Percentiles rank a stretch among this genome's conserved stretches.
These are phyloP conservation scores for Caenorhabditis remanei DNA, from an alignment of 1,140 invertebrate genomes.

Conservation along the genomic window DNA sequence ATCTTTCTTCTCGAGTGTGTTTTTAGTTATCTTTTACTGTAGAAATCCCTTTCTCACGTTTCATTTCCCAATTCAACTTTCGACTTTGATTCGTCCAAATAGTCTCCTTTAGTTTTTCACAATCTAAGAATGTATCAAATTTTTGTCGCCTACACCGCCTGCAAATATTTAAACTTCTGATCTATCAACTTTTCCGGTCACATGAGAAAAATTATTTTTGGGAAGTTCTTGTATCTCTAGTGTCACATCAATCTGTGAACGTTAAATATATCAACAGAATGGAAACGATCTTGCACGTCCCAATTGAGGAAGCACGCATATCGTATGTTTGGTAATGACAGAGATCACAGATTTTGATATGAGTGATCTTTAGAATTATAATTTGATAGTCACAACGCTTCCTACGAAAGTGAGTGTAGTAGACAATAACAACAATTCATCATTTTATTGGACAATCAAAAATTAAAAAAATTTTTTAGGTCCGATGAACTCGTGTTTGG, in stretches of 20 bases:
- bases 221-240: constrained; percentile 30
- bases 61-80: background rate
- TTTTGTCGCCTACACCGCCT: background rate
- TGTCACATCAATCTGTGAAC: constrained; percentile 4
- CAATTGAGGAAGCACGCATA: constrained; percentile 15
- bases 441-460: background rate
- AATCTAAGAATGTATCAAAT: background rate
- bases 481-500: constrained; percentile 37
- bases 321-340: background rate
- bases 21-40: too few species aligned
- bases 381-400: background rate
- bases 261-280: background rate
- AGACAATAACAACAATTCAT: background rate
- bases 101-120: background rate
- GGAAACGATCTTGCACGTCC: constrained; percentile 33
- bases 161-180: constrained; percentile 40
- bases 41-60: background rate
- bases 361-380: constrained; percentile 34
- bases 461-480: background rate
- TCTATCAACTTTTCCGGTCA: constrained; percentile 47
- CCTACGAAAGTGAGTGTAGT: background rate
- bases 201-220: constrained; percentile 28
- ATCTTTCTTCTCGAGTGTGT: too few species aligned
- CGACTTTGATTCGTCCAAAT: background rate
- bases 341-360: constrained; percentile 7